phyloP scores from a whole-genome alignment of 2,888 invertebrate genomes.

The Sphaeridia pumilis region DNA sequence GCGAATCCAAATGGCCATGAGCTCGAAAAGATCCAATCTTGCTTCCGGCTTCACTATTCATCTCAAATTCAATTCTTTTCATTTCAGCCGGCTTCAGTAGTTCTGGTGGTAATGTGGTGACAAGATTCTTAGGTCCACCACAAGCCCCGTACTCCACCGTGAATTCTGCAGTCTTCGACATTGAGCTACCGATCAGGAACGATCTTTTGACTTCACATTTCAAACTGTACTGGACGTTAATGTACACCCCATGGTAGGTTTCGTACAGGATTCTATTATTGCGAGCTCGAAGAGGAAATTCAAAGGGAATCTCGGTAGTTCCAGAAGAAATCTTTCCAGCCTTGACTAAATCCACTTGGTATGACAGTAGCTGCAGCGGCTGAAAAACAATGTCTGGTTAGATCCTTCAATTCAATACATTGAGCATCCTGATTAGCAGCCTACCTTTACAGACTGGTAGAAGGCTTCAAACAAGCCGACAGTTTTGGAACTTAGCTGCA shows the following conservation, averaged over 20 bases:
- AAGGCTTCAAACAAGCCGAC: slow-evolving; percentile 90
- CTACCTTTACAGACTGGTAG: slow-evolving; percentile 82
- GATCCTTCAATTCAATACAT: too few species aligned
- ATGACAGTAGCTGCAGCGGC: slow-evolving; percentile 73
- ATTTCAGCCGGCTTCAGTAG: slow-evolving; percentile 27
- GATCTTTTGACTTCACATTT: slow-evolving; percentile 79
- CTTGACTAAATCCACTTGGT: slow-evolving; percentile 64
- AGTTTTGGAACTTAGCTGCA: slow-evolving; percentile 67
- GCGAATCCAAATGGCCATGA: slow-evolving; percentile 49
- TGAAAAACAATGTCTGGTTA: too few species aligned
- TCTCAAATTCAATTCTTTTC: slow-evolving; percentile 34
- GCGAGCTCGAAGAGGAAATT: slow-evolving; percentile 64
- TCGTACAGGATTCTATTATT: slow-evolving; percentile 60
- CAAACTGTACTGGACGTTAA: slow-evolving; percentile 75
- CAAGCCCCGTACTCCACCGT: slow-evolving; percentile 66
- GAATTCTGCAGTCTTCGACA: slow-evolving; percentile 74
- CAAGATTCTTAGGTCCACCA: not conserved
- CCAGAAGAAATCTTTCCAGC: slow-evolving; percentile 77
- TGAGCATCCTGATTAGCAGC: slow-evolving; percentile 18
- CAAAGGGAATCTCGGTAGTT: slow-evolving; percentile 84
- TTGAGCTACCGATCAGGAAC: slow-evolving; percentile 68
- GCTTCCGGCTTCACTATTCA: slow-evolving; percentile 32
- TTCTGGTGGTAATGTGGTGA: slow-evolving; percentile 14
- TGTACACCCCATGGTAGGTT: slow-evolving; percentile 90
- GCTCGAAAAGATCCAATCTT: slow-evolving; percentile 33